Percentiles rank a stretch among this genome's conserved stretches.
These are phyloP conservation scores for Cyphomyrus discorhynchus DNA, from an alignment of 2,113 vertebrate species.

Conservation along the genomic window DNA sequence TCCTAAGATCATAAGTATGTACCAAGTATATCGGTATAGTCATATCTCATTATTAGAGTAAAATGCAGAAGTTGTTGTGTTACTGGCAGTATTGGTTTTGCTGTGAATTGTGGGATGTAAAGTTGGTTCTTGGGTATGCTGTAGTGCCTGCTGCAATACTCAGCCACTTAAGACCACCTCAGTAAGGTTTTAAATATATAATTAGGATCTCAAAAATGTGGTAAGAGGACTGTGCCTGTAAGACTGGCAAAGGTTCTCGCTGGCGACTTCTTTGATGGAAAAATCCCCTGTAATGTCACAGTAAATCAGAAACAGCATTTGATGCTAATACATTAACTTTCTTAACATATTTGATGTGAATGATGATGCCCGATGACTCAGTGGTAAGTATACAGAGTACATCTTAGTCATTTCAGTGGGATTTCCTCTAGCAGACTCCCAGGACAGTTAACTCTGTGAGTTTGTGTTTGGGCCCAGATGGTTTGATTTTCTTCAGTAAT, in stretches of 20 bases:
- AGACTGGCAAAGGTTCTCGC: neutral
- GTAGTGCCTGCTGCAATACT: neutral
- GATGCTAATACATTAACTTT: neutral
- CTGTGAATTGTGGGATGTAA: neutral
- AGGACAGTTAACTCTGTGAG: neutral
- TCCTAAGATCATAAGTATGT: neutral
- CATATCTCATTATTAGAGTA: neutral
- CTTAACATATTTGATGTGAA: neutral
- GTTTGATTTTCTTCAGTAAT: neutral
- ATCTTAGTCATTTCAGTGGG: neutral
- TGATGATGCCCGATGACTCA: neutral
- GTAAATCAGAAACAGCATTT: neutral
- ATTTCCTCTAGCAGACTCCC: neutral
- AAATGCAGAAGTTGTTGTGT: neutral
- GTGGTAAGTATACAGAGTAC: neutral
- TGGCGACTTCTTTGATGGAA: neutral
- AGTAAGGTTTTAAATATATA: neutral
- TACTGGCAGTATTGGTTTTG: neutral
- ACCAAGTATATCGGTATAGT: neutral
- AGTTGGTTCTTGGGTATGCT: neutral
- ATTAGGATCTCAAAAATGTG: neutral
- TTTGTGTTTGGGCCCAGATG: neutral
- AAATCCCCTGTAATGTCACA: neutral
- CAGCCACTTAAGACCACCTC: neutral
- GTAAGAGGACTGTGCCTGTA: neutral